Base-by-base conservation (phyloP, 2,888 invertebrate species). In the Temnothorax ravouxi region DNA sequence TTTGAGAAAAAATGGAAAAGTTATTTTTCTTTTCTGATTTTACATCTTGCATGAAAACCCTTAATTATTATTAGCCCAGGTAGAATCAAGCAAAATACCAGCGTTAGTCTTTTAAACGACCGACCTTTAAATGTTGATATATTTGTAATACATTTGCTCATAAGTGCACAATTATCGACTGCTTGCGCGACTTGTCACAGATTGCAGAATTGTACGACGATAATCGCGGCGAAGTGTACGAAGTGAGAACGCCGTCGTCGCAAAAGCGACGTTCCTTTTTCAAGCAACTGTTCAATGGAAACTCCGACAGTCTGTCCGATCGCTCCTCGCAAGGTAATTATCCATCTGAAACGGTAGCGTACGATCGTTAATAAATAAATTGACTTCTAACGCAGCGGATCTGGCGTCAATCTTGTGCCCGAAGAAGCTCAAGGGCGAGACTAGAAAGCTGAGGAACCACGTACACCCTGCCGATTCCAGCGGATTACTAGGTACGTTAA, bases 201-300 rank as follows among this genome's bases (percentile, higher is more conserved):
- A 91, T 94, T n/a, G 82, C 88, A 34, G 87, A 87, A 47, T 84
- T 94, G 72, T 94, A 92, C 82, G 92, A 93, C 56, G 89, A 92
- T 62, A 90, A 93, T 82, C 94, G 92, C 69, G 93, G 92, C 1
- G 94, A 94, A 84, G 87, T 94, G 11, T 90, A 91, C 62, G 91
- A 93, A 87, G 84, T 94, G 8, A 77, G 67, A 75, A 18, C 88
- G 21, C 94, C 94, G 0, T 85, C 81, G n/a, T 21, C 84, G 2
- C 72, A 85, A 9, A 94, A 94, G 80, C 92, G 94, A 47, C 89
- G 91, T 67, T 83, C 89, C 44, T 94, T 92, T 76, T 94, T 94
- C 75, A 90, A 92, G 54, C 94, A 94, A 82, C 76, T 94, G 34
- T 94, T 94, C 9, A 88, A 88, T 84, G 72, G 88, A 1, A 56